phyloP scores from a whole-genome alignment of 2,888 invertebrate species.

The Bursaphelenchus okinawaensis region DNA sequence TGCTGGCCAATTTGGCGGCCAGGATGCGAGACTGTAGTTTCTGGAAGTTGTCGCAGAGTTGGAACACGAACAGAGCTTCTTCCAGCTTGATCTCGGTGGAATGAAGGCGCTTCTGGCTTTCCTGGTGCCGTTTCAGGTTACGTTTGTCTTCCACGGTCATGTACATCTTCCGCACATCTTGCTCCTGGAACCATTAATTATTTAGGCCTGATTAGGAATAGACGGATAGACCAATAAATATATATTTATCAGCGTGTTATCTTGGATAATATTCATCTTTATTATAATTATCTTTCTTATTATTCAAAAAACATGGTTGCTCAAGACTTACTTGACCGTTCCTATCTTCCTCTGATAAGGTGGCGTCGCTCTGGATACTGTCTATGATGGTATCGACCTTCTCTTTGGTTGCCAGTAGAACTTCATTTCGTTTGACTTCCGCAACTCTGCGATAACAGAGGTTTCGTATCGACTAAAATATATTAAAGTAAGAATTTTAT shows the following conservation, averaged over 20 bases:
- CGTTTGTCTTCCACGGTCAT: conserved; percentile 37
- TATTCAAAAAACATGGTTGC: too few relatives aligned
- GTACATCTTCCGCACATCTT: conserved; percentile 45
- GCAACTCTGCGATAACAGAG: conserved; percentile 57
- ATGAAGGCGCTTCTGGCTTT: conserved; percentile 28
- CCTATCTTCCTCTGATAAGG: conserved; percentile 41
- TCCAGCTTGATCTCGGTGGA: conserved; percentile 36
- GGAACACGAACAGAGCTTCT: conserved; percentile 33
- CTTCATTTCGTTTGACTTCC: conserved; percentile 56
- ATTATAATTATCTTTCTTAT: too few relatives aligned
- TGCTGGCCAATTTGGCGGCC: background rate
- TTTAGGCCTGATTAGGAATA: background rate
- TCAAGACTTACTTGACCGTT: conserved; percentile 32
- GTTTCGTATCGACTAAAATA: conserved; percentile 50
- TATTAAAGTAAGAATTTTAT: background rate
- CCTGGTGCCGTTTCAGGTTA: conserved; percentile 26
- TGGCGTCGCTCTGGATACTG: conserved; percentile 33
- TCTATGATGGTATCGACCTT: conserved; percentile 59
- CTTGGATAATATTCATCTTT: too few relatives aligned
- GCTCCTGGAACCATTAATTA: conserved; percentile 24
- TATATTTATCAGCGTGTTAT: too few relatives aligned
- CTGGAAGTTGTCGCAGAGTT: conserved; percentile 21
- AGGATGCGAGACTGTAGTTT: background rate
- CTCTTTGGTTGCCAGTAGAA: conserved; percentile 59
- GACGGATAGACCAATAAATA: too few relatives aligned